Evolutionary conservation across 1,140 invertebrate species (phyloP).

Genomic region (Mycetomoellerius zeteki): DNA sequence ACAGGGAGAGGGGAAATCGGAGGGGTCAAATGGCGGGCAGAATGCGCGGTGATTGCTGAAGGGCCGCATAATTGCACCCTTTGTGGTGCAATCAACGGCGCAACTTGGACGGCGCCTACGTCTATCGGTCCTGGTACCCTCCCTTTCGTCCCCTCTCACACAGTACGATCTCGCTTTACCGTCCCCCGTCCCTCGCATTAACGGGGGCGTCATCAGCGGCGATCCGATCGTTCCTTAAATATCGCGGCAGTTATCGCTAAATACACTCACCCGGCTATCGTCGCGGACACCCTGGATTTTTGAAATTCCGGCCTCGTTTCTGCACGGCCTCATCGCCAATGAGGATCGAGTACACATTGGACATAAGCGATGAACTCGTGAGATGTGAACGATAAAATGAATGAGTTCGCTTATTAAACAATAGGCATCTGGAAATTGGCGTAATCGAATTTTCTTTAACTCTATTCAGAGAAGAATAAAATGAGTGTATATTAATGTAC

Average conservation of each 20-base stretch:
- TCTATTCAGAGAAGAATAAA: background rate
- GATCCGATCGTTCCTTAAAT: slow-evolving; percentile 69
- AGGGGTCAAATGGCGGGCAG: slow-evolving; percentile 85
- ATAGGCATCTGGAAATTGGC: background rate
- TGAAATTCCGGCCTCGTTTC: slow-evolving; percentile 49
- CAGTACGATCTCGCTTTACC: slow-evolving; percentile 20
- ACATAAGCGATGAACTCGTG: slow-evolving; percentile 17
- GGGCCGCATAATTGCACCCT: slow-evolving; percentile 88
- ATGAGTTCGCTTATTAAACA: background rate
- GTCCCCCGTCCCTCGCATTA: slow-evolving; percentile 42
- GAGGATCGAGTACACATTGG: slow-evolving; percentile 24
- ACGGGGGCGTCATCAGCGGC: slow-evolving; percentile 59
- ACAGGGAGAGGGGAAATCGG: slow-evolving; percentile 55
- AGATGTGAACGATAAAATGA: slow-evolving; percentile 5
- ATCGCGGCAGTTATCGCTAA: slow-evolving; percentile 73
- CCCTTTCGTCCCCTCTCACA: slow-evolving; percentile 45
- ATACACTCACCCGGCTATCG: slow-evolving; percentile 61
- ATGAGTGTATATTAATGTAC: too few species aligned
- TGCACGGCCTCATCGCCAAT: slow-evolving; percentile 1
- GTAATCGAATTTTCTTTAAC: slow-evolving; percentile 4
- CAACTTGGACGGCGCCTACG: slow-evolving; percentile 84
- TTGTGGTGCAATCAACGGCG: slow-evolving; percentile 87
- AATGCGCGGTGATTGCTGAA: slow-evolving; percentile 87
- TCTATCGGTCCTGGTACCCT: slow-evolving; percentile 74
- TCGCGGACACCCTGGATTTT: slow-evolving; percentile 63